Evolutionary conservation across 2,113 vertebrate genomes (phyloP).

Genomic region (Pseudolaguvia tuberculata): DNA sequence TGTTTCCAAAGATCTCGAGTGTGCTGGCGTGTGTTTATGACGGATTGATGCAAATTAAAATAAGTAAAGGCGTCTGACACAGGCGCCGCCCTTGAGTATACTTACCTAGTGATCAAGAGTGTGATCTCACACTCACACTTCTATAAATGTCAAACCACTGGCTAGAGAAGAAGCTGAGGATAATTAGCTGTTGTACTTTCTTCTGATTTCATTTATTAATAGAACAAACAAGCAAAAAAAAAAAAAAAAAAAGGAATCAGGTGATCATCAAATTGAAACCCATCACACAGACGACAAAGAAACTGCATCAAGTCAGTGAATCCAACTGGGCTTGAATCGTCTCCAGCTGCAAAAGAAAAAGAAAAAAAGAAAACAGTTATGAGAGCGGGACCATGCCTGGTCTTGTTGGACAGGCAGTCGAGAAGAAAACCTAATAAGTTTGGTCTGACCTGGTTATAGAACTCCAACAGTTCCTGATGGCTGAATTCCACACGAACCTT

Average conservation of each 20-base stretch:
- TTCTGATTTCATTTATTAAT: not conserved
- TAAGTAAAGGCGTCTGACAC: constrained; percentile 13
- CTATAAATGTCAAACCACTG: constrained; percentile 18
- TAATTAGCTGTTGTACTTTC: not conserved
- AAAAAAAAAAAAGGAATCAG: too few species aligned
- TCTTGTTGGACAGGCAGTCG: not conserved
- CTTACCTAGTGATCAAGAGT: constrained; percentile 15
- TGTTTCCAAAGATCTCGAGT: not conserved
- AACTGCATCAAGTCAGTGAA: constrained; percentile 81
- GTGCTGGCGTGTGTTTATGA: not conserved
- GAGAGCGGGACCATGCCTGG: not conserved
- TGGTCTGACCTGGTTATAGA: constrained; percentile 89
- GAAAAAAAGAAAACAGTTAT: constrained; percentile 14
- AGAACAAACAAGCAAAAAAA: too few species aligned
- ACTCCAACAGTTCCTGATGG: constrained; percentile 89
- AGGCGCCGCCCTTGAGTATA: not conserved
- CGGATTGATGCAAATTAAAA: not conserved
- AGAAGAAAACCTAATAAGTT: constrained; percentile 29
- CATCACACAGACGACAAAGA: not conserved
- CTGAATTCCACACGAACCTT: constrained; percentile 86
- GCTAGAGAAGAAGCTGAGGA: not conserved
- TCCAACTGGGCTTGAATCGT: constrained; percentile 93
- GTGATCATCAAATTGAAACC: not conserved
- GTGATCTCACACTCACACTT: constrained; percentile 18
- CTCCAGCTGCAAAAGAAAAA: constrained; percentile 81